These are phyloP conservation scores for Neolamprologus cancellatus DNA, from an alignment of 2,113 vertebrate genomes.

Conservation along the genomic window DNA sequence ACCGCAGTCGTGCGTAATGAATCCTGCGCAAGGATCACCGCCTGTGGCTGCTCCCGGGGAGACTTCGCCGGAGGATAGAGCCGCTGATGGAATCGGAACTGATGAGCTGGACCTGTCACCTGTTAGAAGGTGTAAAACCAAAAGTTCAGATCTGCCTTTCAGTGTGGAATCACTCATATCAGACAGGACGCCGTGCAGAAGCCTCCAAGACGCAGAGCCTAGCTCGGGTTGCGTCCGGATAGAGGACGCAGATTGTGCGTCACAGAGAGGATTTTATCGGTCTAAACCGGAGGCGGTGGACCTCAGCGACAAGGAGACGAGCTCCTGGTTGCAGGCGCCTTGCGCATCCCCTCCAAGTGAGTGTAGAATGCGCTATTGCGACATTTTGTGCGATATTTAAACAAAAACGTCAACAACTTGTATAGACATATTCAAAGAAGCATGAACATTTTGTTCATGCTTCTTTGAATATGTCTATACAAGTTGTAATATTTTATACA, in stretches of 20 bases:
- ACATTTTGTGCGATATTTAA: not conserved
- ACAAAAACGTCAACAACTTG: not conserved
- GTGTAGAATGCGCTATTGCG: conserved; percentile 7
- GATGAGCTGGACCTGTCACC: conserved; percentile 54
- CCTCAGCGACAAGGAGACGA: conserved; percentile 49
- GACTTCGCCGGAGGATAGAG: conserved; percentile 38
- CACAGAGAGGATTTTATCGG: conserved; percentile 43
- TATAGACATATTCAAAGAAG: not conserved
- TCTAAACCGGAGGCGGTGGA: conserved; percentile 46
- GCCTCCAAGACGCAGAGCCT: conserved; percentile 19
- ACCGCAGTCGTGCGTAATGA: conserved; percentile 74
- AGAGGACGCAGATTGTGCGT: conserved; percentile 42
- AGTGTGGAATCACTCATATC: conserved; percentile 79
- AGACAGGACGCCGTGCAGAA: conserved; percentile 47
- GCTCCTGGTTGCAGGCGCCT: conserved; percentile 52
- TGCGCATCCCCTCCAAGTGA: conserved; percentile 68
- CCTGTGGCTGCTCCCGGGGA: conserved; percentile 40
- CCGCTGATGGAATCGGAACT: conserved; percentile 16
- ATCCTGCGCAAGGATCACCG: conserved; percentile 69
- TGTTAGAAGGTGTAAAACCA: conserved; percentile 56
- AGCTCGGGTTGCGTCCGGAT: conserved; percentile 4
- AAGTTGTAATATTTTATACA: too few relatives aligned
- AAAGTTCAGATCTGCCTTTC: conserved; percentile 67
- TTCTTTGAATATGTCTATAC: too few relatives aligned
- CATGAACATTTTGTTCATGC: not conserved